Evolutionary conservation across 2,797 vertebrate species (phyloP).

Genomic region (Rhabdophis nuchalis): DNA sequence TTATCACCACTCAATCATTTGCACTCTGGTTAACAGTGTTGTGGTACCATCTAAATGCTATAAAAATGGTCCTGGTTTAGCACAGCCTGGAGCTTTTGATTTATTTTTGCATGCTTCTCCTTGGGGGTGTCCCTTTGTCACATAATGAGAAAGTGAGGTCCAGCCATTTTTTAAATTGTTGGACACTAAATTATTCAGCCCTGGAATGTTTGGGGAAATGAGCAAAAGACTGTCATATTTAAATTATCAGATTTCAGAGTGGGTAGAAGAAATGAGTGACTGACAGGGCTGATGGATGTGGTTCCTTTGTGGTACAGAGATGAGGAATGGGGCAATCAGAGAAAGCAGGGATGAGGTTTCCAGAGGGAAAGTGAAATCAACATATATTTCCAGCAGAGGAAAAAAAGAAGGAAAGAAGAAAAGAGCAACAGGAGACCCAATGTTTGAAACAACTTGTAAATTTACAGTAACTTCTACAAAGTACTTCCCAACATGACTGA

Average conservation of each 20-base stretch:
- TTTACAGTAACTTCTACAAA: constrained; percentile 13
- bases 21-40: constrained; percentile 57
- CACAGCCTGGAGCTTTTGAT: constrained; percentile 53
- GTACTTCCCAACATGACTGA: constrained; percentile 30
- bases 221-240: constrained; percentile 37
- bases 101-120: constrained; percentile 57
- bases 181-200: constrained; percentile 39
- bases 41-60: constrained; percentile 59
- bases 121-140: constrained; percentile 30
- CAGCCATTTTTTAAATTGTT: constrained; percentile 1
- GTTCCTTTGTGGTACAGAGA: constrained; percentile 40
- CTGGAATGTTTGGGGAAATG: constrained; percentile 29
- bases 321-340: constrained; percentile 26
- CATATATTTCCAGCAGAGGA: constrained; percentile 22
- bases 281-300: constrained; percentile 28
- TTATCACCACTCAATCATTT: constrained; percentile 63
- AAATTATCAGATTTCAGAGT: constrained; percentile 26
- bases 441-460: constrained; percentile 32
- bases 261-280: constrained; percentile 48
- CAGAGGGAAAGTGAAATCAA: constrained; percentile 17
- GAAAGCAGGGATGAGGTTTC: constrained; percentile 18
- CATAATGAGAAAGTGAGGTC: not conserved
- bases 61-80: constrained; percentile 62
- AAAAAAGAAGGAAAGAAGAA: constrained; percentile 7
- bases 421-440: constrained; percentile 6